phyloP scores from a whole-genome alignment of 2,797 vertebrate genomes.

The Sarcophilus harrisii region DNA sequence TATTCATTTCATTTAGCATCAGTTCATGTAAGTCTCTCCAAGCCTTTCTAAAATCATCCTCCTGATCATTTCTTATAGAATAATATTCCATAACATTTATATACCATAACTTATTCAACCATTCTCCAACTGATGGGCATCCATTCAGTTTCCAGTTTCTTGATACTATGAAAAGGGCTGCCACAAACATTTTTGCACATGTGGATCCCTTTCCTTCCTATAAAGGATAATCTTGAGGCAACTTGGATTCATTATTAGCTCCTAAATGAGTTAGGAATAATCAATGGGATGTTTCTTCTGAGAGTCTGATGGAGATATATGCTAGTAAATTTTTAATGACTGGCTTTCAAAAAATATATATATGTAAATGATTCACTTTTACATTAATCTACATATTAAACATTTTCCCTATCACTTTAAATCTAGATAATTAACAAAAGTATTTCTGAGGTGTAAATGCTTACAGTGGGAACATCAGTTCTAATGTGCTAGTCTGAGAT shows the following conservation, averaged over 20 bases:
- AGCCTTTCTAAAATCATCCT: no score
- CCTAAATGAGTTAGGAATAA: not conserved
- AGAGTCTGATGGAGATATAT: not conserved
- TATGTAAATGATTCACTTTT: not conserved
- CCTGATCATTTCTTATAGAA: no score
- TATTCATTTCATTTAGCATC: no score
- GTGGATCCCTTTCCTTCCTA: not conserved
- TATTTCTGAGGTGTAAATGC: not conserved
- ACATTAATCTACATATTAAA: not conserved
- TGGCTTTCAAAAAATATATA: not conserved
- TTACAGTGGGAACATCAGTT: not conserved
- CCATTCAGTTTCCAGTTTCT: no score
- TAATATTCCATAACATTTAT: no score
- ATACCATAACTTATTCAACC: no score
- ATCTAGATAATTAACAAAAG: not conserved
- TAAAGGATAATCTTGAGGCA: not conserved
- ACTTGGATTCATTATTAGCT: not conserved
- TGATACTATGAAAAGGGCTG: no score
- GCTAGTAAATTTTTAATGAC: not conserved
- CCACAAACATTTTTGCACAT: no score
- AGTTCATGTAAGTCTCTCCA: no score
- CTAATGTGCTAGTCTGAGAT: not conserved
- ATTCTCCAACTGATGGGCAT: no score
- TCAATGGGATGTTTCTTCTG: not conserved
- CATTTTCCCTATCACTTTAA: not conserved